phyloP scores from a whole-genome alignment of 1,140 invertebrate genomes.

The Melipona quadrifasciata region DNA sequence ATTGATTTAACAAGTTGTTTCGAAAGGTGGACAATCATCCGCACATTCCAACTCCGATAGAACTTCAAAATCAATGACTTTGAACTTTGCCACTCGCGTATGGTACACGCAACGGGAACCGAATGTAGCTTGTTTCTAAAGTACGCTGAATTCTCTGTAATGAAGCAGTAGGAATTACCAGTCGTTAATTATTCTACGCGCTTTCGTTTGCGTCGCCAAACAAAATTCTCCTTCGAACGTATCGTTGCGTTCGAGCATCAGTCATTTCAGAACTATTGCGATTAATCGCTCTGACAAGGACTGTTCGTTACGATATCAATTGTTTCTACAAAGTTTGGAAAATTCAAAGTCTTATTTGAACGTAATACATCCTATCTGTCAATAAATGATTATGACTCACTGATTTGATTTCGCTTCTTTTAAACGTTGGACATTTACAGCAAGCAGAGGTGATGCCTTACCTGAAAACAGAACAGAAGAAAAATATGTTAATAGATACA shows the following conservation, averaged over 20 bases:
- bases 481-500: not conserved
- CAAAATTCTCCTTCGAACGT: not conserved
- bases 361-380: not conserved
- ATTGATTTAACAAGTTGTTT: constrained; percentile 20
- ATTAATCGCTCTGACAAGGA: too few species aligned
- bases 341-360: not conserved
- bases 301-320: not conserved
- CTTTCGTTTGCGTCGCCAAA: not conserved
- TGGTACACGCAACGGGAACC: not conserved
- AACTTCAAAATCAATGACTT: constrained; percentile 22
- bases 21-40: constrained; percentile 8
- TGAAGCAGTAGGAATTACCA: not conserved
- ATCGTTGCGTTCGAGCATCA: not conserved
- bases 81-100: not conserved
- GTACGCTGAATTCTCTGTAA: not conserved
- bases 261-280: too few species aligned
- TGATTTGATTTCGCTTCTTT: not conserved
- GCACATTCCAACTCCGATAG: not conserved
- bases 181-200: too few species aligned
- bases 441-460: not conserved
- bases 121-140: not conserved
- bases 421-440: not conserved
- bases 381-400: not conserved
- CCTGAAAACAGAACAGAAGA: constrained; percentile 19
- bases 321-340: not conserved